Conservation (phyloP, 2,888 invertebrate species). For the Tachina lurida region DNA sequence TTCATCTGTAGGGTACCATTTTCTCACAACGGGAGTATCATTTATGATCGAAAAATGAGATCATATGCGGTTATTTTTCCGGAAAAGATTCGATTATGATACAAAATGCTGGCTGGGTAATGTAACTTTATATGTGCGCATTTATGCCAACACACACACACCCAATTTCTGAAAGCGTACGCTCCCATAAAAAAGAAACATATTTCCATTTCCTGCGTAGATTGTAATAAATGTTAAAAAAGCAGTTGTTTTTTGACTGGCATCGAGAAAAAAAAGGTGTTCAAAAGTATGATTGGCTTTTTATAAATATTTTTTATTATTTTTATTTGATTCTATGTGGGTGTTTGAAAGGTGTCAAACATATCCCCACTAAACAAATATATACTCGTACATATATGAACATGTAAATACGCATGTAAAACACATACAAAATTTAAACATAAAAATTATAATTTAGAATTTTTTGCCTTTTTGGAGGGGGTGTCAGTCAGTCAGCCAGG, state of each 20-base stretch:
- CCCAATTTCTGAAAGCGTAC: conserved; percentile 58
- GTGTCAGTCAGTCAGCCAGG: neutral
- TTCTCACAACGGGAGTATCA: no score
- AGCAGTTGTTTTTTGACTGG: conserved; percentile 12
- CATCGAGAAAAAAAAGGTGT: conserved; percentile 67
- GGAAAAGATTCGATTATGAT: no score
- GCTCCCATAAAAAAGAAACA: conserved; percentile 60
- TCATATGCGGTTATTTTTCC: no score
- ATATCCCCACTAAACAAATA: conserved; percentile 52
- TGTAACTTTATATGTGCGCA: neutral
- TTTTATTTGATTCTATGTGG: conserved; percentile 18
- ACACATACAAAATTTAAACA: neutral
- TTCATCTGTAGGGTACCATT: no score
- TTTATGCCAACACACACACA: conserved; percentile 36
- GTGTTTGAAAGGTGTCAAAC: conserved; percentile 61
- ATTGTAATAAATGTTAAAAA: conserved; percentile 48
- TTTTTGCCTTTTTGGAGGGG: neutral
- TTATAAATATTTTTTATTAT: neutral
- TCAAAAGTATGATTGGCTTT: conserved; percentile 73
- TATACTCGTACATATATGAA: neutral
- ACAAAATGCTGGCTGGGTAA: no score
- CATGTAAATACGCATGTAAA: neutral
- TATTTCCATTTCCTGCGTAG: conserved; percentile 68
- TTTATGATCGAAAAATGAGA: no score
- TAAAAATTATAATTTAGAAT: conserved; percentile 25